Evolutionary conservation across 2,888 invertebrate genomes (phyloP).

Genomic region (Cancer borealis): DNA sequence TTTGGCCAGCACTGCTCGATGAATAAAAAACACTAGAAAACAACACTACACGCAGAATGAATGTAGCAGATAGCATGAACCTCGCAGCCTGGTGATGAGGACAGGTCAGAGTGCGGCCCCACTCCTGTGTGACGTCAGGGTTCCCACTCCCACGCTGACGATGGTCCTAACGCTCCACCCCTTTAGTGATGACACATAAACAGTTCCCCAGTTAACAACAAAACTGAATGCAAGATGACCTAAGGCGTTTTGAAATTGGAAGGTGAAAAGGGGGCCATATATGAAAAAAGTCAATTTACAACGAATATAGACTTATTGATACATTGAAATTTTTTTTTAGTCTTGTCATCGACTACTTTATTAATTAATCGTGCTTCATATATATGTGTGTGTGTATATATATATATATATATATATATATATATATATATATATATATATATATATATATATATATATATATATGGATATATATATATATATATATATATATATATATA

Average conservation of each 20-base stretch:
- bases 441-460: conserved; percentile 27
- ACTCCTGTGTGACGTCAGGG: background rate
- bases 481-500: background rate
- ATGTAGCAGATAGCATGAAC: too few species aligned
- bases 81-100: background rate
- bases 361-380: too few species aligned
- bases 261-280: background rate
- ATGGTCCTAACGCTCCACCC: background rate
- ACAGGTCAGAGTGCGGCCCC: background rate
- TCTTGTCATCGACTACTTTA: too few species aligned
- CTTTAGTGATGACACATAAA: background rate
- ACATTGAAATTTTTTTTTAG: too few species aligned
- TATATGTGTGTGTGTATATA: background rate
- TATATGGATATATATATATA: background rate
- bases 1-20: too few species aligned
- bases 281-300: background rate
- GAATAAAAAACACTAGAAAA: too few species aligned
- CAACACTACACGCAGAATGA: too few species aligned
- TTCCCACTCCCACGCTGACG: background rate
- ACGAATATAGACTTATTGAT: too few species aligned
- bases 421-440: conserved; percentile 44
- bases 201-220: background rate
- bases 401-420: background rate
- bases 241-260: background rate
- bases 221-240: background rate